Evolutionary conservation across 2,888 invertebrate species (phyloP), one percentile per base, ranked within the genome.

Genomic region (Orgyia antiqua): DNA sequence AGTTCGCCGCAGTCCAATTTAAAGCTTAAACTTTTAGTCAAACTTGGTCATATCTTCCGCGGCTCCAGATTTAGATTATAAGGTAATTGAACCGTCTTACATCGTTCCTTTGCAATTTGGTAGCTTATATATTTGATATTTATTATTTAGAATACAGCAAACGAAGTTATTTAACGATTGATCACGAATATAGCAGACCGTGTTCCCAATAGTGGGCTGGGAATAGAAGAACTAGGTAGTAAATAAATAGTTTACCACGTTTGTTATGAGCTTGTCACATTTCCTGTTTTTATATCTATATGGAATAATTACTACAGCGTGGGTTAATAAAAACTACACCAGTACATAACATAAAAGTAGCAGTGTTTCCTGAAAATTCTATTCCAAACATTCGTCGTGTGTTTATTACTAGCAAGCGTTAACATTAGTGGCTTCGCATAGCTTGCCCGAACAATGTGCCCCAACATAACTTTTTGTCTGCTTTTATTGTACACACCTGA

Each of bases 11-110:
- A 63, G 62, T 65, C 72, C 65, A 76, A 76, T 77, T 74, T 72
- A 71, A 73, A 69, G 73, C 72, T 67, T 48, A 65, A 76, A 77
- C 71, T 79, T 76, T 63, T 57, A 68, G 67, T 70, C 68, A 57
- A 75, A 80, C 70, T 79, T 68, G 42, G 64, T 62, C 61, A 67
- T 77, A 75, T 77, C 77, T 75, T 64, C 46, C 56, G 45, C 45
- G 45, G 49, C 54, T 49, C 60, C 51, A 67, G 65, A 65, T 69
- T 70, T 57, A 60, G 70, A 71, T 72, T 70, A 74, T 59, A 55
- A 55, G 59, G 64, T 68, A 64, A 72, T 66, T 68, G 58, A 61
- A 70, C 66, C 59, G 46, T 62, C 51, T 65, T 58, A 48, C 42
- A 51, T 45, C 49, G 36, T 39, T 29, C 36, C 34, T 45, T 36